Base-by-base conservation (phyloP, 2,797 vertebrate genomes). In the Helostoma temminkii region DNA sequence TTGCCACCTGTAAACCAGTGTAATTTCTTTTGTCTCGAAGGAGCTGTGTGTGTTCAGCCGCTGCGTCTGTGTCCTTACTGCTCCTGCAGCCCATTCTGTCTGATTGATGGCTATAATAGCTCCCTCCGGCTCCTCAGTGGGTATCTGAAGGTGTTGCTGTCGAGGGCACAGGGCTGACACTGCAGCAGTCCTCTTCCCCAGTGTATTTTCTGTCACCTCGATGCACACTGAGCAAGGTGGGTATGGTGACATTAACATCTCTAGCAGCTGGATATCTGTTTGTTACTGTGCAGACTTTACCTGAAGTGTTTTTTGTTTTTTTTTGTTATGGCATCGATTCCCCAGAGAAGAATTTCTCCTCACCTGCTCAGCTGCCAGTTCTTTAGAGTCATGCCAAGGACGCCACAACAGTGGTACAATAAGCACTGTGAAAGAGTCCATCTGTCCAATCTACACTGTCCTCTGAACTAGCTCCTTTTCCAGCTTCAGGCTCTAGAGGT, bases 61-160 rank as follows among this genome's bases (percentile, higher is more conserved):
- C 53, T 54, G 48, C 41, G 48, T 70, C 22, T 3, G 34, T 78
- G 78, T 69, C 79, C 80, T 82, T 83, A 81, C 80, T 69, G 57
- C 71, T 50, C 73, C 74, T 65, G 78, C 52, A 2, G 65, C 25
- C 56, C 56, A 49, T 59, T 55, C 58, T 59, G 5, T 49, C 50
- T 83, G 87, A 86, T 86, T 82, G 83, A 88, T 87, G 70, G 78
- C 57, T 66, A 14, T 80, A 76, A 74, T 65, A 24, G 75, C 71
- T 75, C 60, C 71, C 68, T 66, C 50, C 18, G 42, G 81, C 75
- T 74, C 71, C 65, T 76, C 67, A 3, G 36, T 56, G 53, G 71
- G 53, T 60, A 57, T 71, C 57, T 8, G 28, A 80, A 78, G 61
- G 64, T 26, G 19, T 78, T 49, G 41, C 76, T 24, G 67, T 60